Base-by-base conservation (phyloP, 2,888 invertebrate species). In the Drosophila diplacantha region DNA sequence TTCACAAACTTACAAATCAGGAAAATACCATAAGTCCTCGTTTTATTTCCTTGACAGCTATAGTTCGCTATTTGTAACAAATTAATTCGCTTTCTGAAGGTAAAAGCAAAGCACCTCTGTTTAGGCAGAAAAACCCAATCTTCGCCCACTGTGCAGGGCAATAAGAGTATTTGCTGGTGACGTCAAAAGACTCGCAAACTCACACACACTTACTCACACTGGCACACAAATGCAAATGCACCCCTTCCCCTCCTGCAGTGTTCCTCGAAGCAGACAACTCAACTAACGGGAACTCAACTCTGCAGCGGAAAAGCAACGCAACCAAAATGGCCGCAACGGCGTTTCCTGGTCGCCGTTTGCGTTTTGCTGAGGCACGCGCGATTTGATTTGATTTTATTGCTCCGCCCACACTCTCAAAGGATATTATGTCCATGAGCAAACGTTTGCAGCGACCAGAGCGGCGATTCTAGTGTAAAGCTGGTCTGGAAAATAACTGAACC, bases 341-440 rank as follows among this genome's bases (percentile, higher is more conserved):
- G 81, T 71, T 75, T 68, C 64, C 73, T 75, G 65, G 77, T 71
- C 68, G 72, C 72, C 77, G 73, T 79, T 66, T 71, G 79, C 67
- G 51, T 65, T 70, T 59, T 61, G 70, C 58, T 62, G 64, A 69
- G 62, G 65, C 69, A 76, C 69, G 68, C 72, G 77, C 70, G 52
- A 68, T 82, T 73, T 73, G 82, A 79, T 77, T 78, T 77, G 80
- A 80, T 80, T 82, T 82, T 80, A 82, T 77, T 80, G 70, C 64
- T 61, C 54, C 50, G 34, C 49, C 62, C 29, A 43, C 62, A 24
- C 47, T 24, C 29, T 29, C 61, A 32, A 41, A 60, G 60, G 39
- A 29, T 29, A 49, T 49, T 46, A 47, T 32, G 59, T 39, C 14
- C 26, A 26, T 32, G 22, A 16, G 46, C 52, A 22, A 53, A 12